A percentile compares a stretch with the other conserved stretches of the same genome.
Evolutionary conservation across 2,888 invertebrate species (phyloP).

Genomic region (Endotricha flammealis): DNA sequence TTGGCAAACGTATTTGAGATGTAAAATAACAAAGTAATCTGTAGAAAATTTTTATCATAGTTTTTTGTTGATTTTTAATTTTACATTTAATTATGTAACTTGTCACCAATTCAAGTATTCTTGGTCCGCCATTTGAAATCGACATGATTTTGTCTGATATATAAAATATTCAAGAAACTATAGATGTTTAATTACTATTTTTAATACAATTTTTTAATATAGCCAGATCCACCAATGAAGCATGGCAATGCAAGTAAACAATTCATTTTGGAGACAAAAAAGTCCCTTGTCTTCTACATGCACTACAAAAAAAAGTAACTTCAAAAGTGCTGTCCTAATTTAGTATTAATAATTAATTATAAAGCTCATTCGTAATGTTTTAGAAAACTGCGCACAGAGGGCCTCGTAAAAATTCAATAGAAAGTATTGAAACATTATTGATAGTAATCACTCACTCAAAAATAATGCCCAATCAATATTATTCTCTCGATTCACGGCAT

Average conservation of each 20-base stretch:
- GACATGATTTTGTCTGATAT: constrained; percentile 51
- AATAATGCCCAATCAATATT: no score
- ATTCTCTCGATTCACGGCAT: no score
- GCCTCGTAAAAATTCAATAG: no score
- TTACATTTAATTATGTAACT: constrained; percentile 45
- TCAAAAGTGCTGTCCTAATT: no score
- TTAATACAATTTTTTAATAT: neutral
- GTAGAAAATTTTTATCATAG: constrained; percentile 71
- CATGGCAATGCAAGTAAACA: neutral
- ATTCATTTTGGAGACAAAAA: no score
- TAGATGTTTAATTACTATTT: constrained; percentile 42
- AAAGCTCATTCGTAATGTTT: no score
- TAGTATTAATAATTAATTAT: no score
- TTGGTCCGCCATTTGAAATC: constrained; percentile 42
- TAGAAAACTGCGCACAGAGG: no score
- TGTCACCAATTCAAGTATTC: constrained; percentile 42
- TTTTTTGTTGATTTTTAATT: constrained; percentile 61
- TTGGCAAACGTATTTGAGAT: constrained; percentile 85
- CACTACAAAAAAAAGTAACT: no score
- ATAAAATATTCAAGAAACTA: constrained; percentile 47
- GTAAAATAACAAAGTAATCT: constrained; percentile 49
- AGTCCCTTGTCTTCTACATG: no score
- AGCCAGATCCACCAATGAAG: neutral
- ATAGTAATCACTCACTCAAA: no score
- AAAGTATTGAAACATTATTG: no score